phyloP scores from a whole-genome alignment of 2,113 vertebrate species.

The Nyctibius bracteatus region DNA sequence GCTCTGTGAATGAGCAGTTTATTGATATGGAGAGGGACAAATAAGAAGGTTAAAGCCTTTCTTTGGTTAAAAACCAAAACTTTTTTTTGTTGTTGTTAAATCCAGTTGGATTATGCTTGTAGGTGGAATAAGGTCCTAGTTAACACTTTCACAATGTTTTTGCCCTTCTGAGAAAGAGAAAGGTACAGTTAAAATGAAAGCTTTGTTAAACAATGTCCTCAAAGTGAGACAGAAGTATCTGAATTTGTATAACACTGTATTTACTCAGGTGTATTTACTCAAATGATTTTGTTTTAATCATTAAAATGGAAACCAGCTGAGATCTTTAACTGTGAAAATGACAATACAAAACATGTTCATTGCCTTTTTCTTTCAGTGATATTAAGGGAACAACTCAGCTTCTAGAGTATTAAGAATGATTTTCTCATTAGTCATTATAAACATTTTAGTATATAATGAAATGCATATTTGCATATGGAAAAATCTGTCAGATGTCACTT shows the following conservation, averaged over 20 bases:
- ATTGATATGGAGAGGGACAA: neutral
- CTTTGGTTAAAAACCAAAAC: neutral
- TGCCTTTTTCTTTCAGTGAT: neutral
- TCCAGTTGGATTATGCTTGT: neutral
- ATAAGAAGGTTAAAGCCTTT: rapidly evolving
- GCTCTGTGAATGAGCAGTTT: neutral
- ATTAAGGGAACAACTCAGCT: neutral
- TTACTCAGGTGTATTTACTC: neutral
- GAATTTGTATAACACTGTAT: neutral
- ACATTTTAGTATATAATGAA: slow-evolving; percentile 1
- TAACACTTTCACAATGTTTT: neutral
- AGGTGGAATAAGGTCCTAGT: neutral
- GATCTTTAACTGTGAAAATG: neutral
- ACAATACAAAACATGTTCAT: neutral
- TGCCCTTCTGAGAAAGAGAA: neutral
- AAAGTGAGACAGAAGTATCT: neutral
- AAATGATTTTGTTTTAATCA: neutral
- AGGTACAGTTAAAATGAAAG: neutral
- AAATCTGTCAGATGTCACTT: neutral
- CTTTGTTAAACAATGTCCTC: neutral
- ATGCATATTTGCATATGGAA: neutral
- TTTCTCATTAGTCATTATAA: neutral
- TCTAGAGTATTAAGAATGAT: neutral
- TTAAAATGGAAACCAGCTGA: slow-evolving; percentile 13
- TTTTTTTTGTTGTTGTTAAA: neutral